phyloP scores from a whole-genome alignment of 2,113 vertebrate species.

The Tenebrosternarchus preto region DNA sequence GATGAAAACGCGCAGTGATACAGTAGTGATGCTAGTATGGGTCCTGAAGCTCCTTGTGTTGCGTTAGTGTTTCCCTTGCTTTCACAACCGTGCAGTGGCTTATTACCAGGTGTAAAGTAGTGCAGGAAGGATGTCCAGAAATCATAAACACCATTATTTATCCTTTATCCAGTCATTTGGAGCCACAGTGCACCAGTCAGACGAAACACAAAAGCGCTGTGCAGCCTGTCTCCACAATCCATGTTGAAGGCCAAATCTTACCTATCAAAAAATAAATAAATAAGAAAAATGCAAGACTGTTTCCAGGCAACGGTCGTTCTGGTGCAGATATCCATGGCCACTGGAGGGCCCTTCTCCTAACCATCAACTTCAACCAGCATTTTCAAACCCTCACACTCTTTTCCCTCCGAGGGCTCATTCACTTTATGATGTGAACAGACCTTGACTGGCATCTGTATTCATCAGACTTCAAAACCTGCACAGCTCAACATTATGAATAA shows the following conservation, averaged over 20 bases:
- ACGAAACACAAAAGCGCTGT: background rate
- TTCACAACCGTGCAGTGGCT: too few species aligned
- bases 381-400: background rate
- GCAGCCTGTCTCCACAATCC: background rate
- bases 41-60: too few species aligned
- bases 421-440: background rate
- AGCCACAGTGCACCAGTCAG: background rate
- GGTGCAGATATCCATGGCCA: constrained; percentile 23
- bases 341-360: constrained; percentile 38
- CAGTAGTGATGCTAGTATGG: too few species aligned
- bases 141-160: too few species aligned
- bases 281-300: constrained; percentile 37
- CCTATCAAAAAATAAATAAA: constrained; percentile 17
- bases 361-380: constrained; percentile 12
- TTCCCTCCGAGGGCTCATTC: background rate
- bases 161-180: too few species aligned
- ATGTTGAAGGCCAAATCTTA: constrained; percentile 14
- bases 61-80: too few species aligned
- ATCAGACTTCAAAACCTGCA: background rate
- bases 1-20: too few species aligned
- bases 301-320: constrained; percentile 51
- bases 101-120: too few species aligned
- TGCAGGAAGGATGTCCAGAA: too few species aligned
- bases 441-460: background rate
- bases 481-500: constrained; percentile 12